Conservation (phyloP, 64 coral and sea anemone genomes). For the Pocillopora damicornis region DNA sequence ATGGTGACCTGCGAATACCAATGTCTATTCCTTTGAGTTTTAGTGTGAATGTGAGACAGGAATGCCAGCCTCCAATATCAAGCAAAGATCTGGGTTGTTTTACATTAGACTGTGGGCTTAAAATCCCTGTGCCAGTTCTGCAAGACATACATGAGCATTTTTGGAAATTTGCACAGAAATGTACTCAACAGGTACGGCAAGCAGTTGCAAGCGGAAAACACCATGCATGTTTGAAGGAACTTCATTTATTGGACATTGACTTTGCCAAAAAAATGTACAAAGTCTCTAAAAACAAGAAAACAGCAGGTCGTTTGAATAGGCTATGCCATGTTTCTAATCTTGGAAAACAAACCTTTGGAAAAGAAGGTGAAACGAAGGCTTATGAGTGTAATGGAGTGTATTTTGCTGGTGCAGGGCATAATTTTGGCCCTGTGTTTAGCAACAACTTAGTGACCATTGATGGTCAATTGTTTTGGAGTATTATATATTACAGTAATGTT, state of each 20-base stretch:
- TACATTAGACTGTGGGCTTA: conserved; percentile 1
- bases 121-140: conserved; percentile 1
- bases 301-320: conserved; percentile 35
- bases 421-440: conserved; percentile 58
- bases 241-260: conserved; percentile 4
- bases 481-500: conserved; percentile 64
- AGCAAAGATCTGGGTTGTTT: conserved; percentile 16
- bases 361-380: neutral
- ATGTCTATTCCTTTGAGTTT: conserved; percentile 34
- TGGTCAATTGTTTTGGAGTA: conserved; percentile 42
- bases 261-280: conserved; percentile 10
- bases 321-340: conserved; percentile 54
- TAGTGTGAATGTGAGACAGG: conserved; percentile 41
- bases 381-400: conserved; percentile 36
- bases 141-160: conserved; percentile 14
- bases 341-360: conserved; percentile 19
- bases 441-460: conserved; percentile 56
- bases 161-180: conserved; percentile 51
- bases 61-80: conserved; percentile 35
- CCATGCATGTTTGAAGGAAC: conserved; percentile 11
- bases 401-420: conserved; percentile 61
- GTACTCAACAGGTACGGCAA: conserved; percentile 2
- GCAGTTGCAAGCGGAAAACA: conserved; percentile 3
- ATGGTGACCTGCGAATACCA: conserved; percentile 15
- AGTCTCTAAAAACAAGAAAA: conserved; percentile 27